Percentiles rank a stretch among this genome's conserved stretches.
phyloP scores from a whole-genome alignment of 30 jellyfish, hydroid and myxozoan genomes.

The Turritopsis rubra region DNA sequence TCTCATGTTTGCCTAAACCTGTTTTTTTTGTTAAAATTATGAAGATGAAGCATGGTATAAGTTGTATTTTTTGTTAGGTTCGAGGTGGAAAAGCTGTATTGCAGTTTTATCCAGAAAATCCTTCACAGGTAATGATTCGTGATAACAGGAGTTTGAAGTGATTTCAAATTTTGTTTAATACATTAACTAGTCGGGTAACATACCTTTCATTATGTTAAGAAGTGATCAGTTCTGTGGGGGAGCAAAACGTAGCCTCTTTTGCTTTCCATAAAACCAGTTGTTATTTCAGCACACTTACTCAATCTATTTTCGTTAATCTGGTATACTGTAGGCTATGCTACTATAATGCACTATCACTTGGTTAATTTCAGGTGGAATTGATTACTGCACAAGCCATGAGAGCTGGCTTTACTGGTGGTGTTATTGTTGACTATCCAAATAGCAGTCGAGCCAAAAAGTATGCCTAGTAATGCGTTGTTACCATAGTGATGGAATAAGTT shows the following conservation, averaged over 20 bases:
- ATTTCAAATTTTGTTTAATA: no score
- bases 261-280: not conserved
- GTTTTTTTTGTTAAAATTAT: not conserved
- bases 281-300: no score
- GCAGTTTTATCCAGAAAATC: slow-evolving; percentile 92
- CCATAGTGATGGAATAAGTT: not conserved
- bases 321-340: no score
- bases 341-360: no score
- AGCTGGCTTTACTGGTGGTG: slow-evolving; percentile 99
- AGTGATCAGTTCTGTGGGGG: no score
- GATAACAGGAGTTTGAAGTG: no score
- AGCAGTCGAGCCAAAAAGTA: slow-evolving; percentile 91
- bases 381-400: slow-evolving; percentile 79
- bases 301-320: no score
- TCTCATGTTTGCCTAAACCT: not conserved
- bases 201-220: no score
- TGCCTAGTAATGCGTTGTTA: not conserved
- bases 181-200: no score
- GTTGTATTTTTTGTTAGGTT: slow-evolving; percentile 3
- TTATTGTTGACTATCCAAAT: slow-evolving; percentile 93
- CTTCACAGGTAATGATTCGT: slow-evolving; percentile 49
- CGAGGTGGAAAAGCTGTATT: slow-evolving; percentile 89
- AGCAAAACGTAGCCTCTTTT: no score
- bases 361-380: slow-evolving; percentile 50
- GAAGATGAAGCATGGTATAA: not conserved